These are phyloP conservation scores for Bergia sp. DNA, from an alignment of 92 coral and sea anemone species.

Conservation along the genomic window DNA sequence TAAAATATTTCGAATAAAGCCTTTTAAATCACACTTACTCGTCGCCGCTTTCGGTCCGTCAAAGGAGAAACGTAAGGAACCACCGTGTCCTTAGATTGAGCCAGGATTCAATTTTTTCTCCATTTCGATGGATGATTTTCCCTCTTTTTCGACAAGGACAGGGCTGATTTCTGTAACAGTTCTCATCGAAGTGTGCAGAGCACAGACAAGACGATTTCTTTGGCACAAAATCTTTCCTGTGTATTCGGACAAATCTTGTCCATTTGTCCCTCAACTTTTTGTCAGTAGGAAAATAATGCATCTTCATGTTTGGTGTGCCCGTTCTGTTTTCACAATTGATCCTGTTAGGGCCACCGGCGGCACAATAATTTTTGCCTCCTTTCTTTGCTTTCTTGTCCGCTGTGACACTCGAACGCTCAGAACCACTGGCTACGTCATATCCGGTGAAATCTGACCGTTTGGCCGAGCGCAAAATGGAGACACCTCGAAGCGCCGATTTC, in stretches of 20 bases:
- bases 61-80: constrained; percentile 31
- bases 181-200: constrained; percentile 44
- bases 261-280: constrained; percentile 49
- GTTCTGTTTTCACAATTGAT: constrained; percentile 43
- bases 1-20: background rate
- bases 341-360: constrained; percentile 43
- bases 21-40: constrained; percentile 36
- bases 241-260: constrained; percentile 45
- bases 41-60: constrained; percentile 48
- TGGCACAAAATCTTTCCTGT: constrained; percentile 40
- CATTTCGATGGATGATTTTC: background rate
- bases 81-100: constrained; percentile 1
- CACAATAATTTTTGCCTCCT: constrained; percentile 45
- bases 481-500: constrained; percentile 15
- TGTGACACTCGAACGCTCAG: constrained; percentile 41
- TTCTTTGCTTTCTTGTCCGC: constrained; percentile 53
- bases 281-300: constrained; percentile 47
- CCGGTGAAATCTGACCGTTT: constrained; percentile 18
- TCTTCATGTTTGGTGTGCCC: constrained; percentile 23
- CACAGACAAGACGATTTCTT: constrained; percentile 36
- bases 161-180: constrained; percentile 34
- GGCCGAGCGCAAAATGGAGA: constrained; percentile 26
- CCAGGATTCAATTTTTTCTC: constrained; percentile 20
- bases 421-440: constrained; percentile 26
- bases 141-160: background rate